Percentiles rank a stretch among this genome's conserved stretches.
phyloP scores from a whole-genome alignment of 2,797 vertebrate species.

The Somateria mollissima region DNA sequence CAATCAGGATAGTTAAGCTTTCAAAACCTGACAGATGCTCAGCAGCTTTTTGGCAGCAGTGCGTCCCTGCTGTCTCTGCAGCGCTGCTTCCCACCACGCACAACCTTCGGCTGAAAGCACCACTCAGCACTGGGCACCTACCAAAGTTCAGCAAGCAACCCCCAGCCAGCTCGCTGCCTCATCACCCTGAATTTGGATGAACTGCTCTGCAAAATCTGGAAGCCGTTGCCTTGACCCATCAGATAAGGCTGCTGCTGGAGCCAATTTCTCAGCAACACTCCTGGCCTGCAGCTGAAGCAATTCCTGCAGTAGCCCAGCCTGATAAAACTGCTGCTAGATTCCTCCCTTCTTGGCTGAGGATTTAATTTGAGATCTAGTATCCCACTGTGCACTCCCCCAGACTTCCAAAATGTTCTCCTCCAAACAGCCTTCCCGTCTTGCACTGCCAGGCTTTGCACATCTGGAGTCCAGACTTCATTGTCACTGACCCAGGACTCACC shows the following conservation, averaged over 20 bases:
- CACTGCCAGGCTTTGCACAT: conserved; percentile 59
- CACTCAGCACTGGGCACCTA: background rate
- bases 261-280: conserved; percentile 31
- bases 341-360: conserved; percentile 62
- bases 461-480: conserved; percentile 68
- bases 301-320: conserved; percentile 63
- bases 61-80: background rate
- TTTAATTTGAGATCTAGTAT: conserved; percentile 59
- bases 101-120: background rate
- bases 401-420: conserved; percentile 59
- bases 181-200: background rate
- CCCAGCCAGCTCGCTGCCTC: background rate
- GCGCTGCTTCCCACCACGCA: background rate
- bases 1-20: background rate
- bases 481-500: conserved; percentile 60
- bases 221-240: conserved; percentile 15
- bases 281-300: conserved; percentile 45
- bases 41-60: background rate
- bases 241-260: conserved; percentile 36
- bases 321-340: conserved; percentile 58
- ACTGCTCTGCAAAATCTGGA: background rate
- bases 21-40: conserved; percentile 2
- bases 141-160: background rate
- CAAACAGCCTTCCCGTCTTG: background rate
- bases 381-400: conserved; percentile 57